phyloP scores from a whole-genome alignment of 2,888 invertebrate genomes.

The Metellina segmentata region DNA sequence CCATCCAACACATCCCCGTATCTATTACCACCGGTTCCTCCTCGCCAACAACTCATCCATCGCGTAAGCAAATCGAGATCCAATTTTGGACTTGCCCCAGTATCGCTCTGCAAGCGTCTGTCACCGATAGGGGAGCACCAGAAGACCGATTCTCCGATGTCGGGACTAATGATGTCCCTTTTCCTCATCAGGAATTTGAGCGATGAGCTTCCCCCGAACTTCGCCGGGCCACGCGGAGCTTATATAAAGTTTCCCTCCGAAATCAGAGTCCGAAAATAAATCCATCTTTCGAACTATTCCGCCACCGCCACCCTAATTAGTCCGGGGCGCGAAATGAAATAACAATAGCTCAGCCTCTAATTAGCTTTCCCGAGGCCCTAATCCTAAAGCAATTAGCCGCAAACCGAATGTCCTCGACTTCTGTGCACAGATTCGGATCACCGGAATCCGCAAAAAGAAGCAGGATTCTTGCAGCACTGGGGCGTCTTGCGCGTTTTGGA shows the following conservation, averaged over 20 bases:
- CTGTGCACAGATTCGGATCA: not conserved
- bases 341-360: constrained; percentile 53
- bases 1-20: too few species aligned
- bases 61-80: not conserved
- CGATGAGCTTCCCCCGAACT: constrained; percentile 51
- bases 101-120: not conserved
- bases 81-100: constrained; percentile 21
- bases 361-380: constrained; percentile 62
- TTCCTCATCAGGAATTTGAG: constrained; percentile 56
- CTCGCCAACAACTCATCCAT: not conserved
- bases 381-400: constrained; percentile 72
- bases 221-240: not conserved
- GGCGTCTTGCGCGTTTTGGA: not conserved
- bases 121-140: constrained; percentile 34
- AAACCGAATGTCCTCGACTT: constrained; percentile 47
- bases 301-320: constrained; percentile 51
- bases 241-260: constrained; percentile 15
- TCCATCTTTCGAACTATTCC: constrained; percentile 51
- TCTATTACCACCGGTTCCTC: too few species aligned
- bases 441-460: constrained; percentile 8
- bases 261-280: constrained; percentile 72
- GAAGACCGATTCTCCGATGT: constrained; percentile 63
- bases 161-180: constrained; percentile 62
- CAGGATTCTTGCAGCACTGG: not conserved
- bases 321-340: constrained; percentile 59